Percentiles rank a stretch among this genome's conserved stretches.
Evolutionary conservation across 2,113 vertebrate species (phyloP).

Genomic region (Sphaerodactylus townsendi): DNA sequence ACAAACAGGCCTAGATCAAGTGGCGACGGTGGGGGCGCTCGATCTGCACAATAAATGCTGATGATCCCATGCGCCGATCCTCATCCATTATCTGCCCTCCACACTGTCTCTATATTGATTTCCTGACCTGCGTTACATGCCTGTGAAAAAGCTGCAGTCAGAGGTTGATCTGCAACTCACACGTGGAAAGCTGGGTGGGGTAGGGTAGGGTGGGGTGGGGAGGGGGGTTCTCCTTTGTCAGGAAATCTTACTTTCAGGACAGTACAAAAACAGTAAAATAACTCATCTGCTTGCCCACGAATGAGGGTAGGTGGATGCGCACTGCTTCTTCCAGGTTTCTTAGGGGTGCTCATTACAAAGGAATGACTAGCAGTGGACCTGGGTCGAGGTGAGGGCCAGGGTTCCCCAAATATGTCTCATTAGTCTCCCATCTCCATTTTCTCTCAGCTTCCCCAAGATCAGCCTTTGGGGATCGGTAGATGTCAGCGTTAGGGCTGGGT

Average conservation of each 20-base stretch:
- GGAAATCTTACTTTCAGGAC: not conserved
- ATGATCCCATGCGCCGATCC: conserved; percentile 64
- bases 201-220: not conserved
- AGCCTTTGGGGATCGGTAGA: not conserved
- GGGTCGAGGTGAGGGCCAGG: not conserved
- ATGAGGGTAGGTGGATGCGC: not conserved
- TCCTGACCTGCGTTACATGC: conserved; percentile 59
- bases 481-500: not conserved
- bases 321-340: too few species aligned
- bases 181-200: not conserved
- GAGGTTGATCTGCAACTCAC: not conserved
- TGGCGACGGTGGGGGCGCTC: not conserved
- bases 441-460: not conserved
- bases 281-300: not conserved
- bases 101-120: conserved; percentile 65
- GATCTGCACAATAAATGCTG: conserved; percentile 63
- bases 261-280: too few species aligned
- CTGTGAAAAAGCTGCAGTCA: conserved; percentile 54
- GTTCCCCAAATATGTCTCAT: not conserved
- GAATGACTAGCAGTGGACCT: too few species aligned
- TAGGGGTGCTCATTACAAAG: too few species aligned
- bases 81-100: conserved; percentile 62
- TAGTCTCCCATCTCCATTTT: not conserved
- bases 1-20: not conserved
- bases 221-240: not conserved